Evolutionary conservation across 2,888 invertebrate species (phyloP), one percentile per base, ranked within the genome.

Genomic region (Trichopoda pennipes): DNA sequence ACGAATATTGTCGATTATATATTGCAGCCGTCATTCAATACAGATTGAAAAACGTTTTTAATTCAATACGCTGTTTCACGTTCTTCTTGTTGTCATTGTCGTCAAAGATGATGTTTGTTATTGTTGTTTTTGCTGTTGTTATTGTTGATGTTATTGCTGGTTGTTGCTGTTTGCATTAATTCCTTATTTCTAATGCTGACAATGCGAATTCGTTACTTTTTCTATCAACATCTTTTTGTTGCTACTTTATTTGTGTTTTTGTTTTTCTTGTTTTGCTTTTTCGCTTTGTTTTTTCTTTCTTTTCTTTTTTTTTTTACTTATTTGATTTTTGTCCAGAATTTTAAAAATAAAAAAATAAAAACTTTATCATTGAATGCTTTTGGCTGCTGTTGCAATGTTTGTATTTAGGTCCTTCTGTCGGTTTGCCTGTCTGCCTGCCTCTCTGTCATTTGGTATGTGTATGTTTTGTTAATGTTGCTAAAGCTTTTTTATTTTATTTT

Each of bases 151-250:
- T 51, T 51, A 19, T 60, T 55, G 42, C n/a, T 72, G 19, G 68
- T 42, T 38, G 64, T 47, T 53, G 53, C n/a, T 83, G 70, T 64
- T 64, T 60, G 66, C 16, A 75, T 75, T 42, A 17, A 55, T 77
- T 70, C 35, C 70, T 72, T 47, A 74, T 77, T 86, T 84, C 86
- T 85, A 87, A 87, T 87, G 86, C 86, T 87, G 87, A 87, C 87
- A 88, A 86, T 87, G 86, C 85, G 86, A 88, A 88, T 87, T 86
- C 85, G 87, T 88, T 87, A 88, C 86, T 86, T 86, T 85, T 81
- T 60, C 61, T 56, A 63, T 19, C 61, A 87, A 87, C 85, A 32
- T 44, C n/a, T 51, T 32, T 53, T 53, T 53, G 87, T n/a, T 76
- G 60, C 78, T 61, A 53, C 70, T 76, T 76, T 58, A 38, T 23